These are phyloP conservation scores for Chiloscyllium plagiosum DNA, from an alignment of 2,113 vertebrate species.

Conservation along the genomic window DNA sequence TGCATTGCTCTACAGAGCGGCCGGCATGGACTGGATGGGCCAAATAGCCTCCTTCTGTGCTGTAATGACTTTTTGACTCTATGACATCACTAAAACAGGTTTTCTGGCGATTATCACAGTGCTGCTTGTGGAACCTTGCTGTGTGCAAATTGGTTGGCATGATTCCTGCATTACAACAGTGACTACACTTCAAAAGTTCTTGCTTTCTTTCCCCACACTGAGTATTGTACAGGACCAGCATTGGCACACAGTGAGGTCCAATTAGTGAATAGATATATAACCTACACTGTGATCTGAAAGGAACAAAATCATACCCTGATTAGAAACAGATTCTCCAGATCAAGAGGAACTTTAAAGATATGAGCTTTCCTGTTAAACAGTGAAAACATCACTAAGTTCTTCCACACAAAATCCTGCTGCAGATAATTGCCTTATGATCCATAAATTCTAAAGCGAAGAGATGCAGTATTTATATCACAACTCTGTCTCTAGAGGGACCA, in stretches of 20 bases:
- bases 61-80: background rate
- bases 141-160: background rate
- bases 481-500: background rate
- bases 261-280: background rate
- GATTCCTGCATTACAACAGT: background rate
- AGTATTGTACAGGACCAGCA: background rate
- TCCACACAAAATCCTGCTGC: background rate
- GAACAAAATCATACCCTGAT: background rate
- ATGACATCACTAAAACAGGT: background rate
- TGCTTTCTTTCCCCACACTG: background rate
- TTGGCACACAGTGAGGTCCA: background rate
- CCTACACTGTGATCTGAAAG: background rate
- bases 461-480: background rate
- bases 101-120: background rate
- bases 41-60: background rate
- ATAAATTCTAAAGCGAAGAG: background rate
- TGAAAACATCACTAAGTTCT: background rate
- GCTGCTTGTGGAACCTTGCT: background rate
- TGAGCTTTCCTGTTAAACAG: background rate
- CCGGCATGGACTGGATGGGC: background rate
- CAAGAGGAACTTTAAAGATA: background rate
- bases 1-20: background rate
- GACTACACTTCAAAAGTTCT: background rate
- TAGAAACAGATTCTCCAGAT: background rate
- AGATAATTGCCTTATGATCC: too few relatives aligned